Evolutionary conservation across 2,888 invertebrate species (phyloP).

Genomic region (Uloborus plumipes): DNA sequence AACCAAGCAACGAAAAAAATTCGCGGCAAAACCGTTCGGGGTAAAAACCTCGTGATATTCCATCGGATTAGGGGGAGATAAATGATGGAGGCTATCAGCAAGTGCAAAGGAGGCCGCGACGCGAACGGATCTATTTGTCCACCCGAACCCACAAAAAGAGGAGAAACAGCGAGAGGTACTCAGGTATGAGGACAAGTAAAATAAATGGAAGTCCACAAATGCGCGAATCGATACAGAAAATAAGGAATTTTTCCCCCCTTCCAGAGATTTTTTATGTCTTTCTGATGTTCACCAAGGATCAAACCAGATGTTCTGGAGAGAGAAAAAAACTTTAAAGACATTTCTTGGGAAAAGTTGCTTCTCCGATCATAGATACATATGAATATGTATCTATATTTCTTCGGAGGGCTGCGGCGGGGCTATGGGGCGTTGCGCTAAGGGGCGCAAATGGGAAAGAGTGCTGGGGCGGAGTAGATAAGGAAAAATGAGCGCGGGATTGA

Average conservation of each 20-base stretch:
- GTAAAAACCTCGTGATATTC: constrained; percentile 45
- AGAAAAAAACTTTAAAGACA: constrained; percentile 57
- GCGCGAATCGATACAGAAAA: constrained; percentile 60
- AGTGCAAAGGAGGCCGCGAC: constrained; percentile 47
- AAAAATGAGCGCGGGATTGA: constrained; percentile 34
- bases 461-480: constrained; percentile 44
- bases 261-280: constrained; percentile 44
- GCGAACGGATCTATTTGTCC: constrained; percentile 59
- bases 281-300: constrained; percentile 56
- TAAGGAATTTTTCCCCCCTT: constrained; percentile 27
- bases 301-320: constrained; percentile 53
- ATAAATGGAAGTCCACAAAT: constrained; percentile 58
- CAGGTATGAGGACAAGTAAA: constrained; percentile 58
- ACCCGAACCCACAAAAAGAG: constrained; percentile 19
- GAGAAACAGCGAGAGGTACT: constrained; percentile 26
- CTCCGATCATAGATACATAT: constrained; percentile 43
- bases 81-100: constrained; percentile 52
- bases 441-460: constrained; percentile 1
- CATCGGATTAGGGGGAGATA: constrained; percentile 25
- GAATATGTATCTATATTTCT: constrained; percentile 55
- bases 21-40: neutral
- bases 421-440: neutral
- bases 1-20: neutral
- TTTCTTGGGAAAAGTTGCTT: constrained; percentile 52
- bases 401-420: neutral